These are phyloP conservation scores for Sciaenops ocellatus DNA, from an alignment of 2,797 vertebrate genomes.

Conservation along the genomic window DNA sequence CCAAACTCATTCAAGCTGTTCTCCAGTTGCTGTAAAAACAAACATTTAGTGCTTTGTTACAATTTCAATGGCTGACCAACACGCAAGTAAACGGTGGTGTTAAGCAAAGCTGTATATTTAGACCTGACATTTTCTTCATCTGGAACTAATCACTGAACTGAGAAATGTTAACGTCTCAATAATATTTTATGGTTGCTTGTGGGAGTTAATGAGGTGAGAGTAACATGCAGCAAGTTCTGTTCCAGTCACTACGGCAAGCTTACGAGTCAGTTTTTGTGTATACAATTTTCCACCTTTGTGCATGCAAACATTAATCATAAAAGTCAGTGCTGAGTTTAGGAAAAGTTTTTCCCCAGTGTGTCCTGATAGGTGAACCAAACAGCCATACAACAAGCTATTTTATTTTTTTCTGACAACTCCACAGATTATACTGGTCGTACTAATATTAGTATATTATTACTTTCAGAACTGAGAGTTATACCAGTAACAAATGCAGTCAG, in stretches of 20 bases:
- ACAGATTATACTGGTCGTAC: neutral
- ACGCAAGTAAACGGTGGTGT: constrained; percentile 40
- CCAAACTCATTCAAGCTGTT: constrained; percentile 96
- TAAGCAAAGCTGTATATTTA: constrained; percentile 43
- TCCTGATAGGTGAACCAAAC: constrained; percentile 20
- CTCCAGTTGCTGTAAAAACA: constrained; percentile 93
- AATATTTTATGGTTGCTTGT: constrained; percentile 63
- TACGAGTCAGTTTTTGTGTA: constrained; percentile 26
- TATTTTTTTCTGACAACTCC: neutral
- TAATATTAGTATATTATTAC: neutral
- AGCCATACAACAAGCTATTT: neutral
- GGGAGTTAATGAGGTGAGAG: constrained; percentile 68
- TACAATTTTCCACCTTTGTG: constrained; percentile 46
- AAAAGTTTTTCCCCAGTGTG: constrained; percentile 35
- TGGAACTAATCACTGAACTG: constrained; percentile 64
- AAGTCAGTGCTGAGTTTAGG: constrained; percentile 6
- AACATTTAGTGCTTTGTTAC: constrained; percentile 46
- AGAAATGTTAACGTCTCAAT: constrained; percentile 66
- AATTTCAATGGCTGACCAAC: constrained; percentile 33
- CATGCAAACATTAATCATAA: constrained; percentile 45
- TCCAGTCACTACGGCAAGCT: constrained; percentile 41
- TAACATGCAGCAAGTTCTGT: constrained; percentile 39
- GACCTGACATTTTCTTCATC: constrained; percentile 61
- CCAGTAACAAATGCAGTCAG: constrained; percentile 9
- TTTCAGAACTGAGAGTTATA: neutral